Base-by-base conservation (phyloP, 2,888 invertebrate genomes). In the Dorcus hopei region DNA sequence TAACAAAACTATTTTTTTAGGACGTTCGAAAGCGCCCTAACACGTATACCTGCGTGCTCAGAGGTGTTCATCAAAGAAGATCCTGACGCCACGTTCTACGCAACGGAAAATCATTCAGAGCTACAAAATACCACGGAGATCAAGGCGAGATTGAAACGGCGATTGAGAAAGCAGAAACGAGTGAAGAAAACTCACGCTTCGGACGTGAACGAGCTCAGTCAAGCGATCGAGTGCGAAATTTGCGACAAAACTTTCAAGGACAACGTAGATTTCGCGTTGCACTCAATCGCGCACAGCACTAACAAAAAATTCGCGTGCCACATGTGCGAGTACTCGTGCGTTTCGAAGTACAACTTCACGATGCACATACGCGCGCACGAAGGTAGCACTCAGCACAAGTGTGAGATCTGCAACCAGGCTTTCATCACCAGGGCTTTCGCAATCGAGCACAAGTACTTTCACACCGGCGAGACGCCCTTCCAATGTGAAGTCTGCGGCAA, bases 371-470 rank as follows among this genome's bases (percentile, higher is more conserved):
- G 77, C 52, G 79, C 77, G 0, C 84, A 84, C 58, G 75, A 75
- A 5, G 71, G 72, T 0, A 82, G 80, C 0, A 75, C 72, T 9
- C 82, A 82, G 62, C 80, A 69, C 58, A 74, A 75, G 0, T 84
- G 84, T 58, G 70, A 74, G 0, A 77, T 80, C 6, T 83, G 83
- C 69, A 80, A 80, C 63, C 82, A 83, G 69, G 82, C 82, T 16
- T 83, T 83, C 62, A 81, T 80, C 74, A 80, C 82, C 63, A 75
- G 79, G 54, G 79, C 81, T 39, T 82, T 82, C 76, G 82, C 82
- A 57, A 77, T 80, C 66, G 83, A 84, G 54, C 85, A 85, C 74
- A 81, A 81, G 65, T 84, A 84, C 68, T 83, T 81, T 33, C 83
- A 83, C 73, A 82, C 81, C 11, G 82, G 81, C 54, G 77, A 80